Percentiles rank a stretch among this genome's conserved stretches.
phyloP scores from a whole-genome alignment of 1,140 invertebrate species.

The Aleiodes sp. region DNA sequence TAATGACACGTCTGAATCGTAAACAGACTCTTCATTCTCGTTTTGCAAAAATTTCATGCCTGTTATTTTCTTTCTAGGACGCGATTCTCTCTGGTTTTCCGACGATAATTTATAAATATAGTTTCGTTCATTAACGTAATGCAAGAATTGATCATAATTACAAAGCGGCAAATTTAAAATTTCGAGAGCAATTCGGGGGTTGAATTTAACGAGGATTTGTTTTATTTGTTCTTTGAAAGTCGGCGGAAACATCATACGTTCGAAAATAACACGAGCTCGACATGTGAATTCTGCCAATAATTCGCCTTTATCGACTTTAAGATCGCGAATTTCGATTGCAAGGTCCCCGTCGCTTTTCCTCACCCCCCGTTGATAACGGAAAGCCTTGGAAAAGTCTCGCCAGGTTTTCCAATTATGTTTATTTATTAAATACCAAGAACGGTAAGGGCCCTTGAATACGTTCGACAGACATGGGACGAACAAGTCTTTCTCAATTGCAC shows the following conservation, averaged over 20 bases:
- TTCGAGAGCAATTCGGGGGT: constrained; percentile 23
- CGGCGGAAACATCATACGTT: constrained; percentile 27
- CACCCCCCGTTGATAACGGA: constrained; percentile 5
- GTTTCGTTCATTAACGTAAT: constrained; percentile 13
- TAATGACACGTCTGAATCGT: too few species aligned
- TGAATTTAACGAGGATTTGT: constrained; percentile 27
- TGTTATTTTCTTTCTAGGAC: neutral
- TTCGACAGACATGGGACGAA: constrained; percentile 23
- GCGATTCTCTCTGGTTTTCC: neutral
- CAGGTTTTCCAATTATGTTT: constrained; percentile 14
- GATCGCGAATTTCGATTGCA: neutral
- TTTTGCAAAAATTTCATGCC: neutral
- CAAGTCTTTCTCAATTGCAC: constrained; percentile 19
- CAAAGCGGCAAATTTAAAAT: neutral
- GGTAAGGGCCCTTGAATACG: constrained; percentile 23
- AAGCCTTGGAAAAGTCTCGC: constrained; percentile 16
- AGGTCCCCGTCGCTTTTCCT: constrained; percentile 25
- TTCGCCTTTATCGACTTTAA: constrained; percentile 23
- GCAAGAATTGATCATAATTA: constrained; percentile 22
- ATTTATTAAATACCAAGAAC: constrained; percentile 27
- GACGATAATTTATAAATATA: constrained; percentile 12
- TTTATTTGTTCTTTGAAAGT: constrained; percentile 24
- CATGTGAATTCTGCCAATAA: constrained; percentile 25
- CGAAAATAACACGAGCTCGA: constrained; percentile 25
- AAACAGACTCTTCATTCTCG: neutral